Conservation (phyloP, 1,140 invertebrate genomes). For the Drosophila navojoa region DNA sequence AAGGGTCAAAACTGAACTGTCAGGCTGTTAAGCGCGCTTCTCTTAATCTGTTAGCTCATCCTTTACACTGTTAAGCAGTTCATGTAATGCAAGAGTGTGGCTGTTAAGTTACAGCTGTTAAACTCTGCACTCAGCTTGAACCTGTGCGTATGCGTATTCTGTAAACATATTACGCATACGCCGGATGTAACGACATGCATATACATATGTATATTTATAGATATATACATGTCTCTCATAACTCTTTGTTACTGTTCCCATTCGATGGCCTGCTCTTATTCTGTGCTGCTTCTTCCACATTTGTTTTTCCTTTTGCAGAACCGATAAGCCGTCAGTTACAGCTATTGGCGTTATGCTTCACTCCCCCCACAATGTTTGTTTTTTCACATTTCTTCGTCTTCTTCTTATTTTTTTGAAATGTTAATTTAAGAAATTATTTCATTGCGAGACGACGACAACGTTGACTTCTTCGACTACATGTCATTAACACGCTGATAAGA, state of each 20-base stretch:
- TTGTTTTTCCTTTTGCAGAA: constrained; percentile 22
- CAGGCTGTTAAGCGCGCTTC: neutral
- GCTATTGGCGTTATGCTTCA: constrained; percentile 1
- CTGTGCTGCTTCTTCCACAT: neutral
- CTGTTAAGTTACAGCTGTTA: neutral
- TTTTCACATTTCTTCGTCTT: constrained; percentile 6
- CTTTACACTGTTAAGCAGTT: neutral
- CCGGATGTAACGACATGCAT: constrained; percentile 27
- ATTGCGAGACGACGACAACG: constrained; percentile 52
- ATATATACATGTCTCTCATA: constrained; percentile 1
- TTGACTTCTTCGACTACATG: constrained; percentile 58
- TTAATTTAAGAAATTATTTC: constrained; percentile 81
- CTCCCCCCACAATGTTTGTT: neutral
- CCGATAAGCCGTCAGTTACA: constrained; percentile 19
- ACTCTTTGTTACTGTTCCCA: constrained; percentile 52
- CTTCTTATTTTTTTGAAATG: constrained; percentile 33
- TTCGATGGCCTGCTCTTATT: constrained; percentile 37
- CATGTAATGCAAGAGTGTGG: neutral
- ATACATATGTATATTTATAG: neutral
- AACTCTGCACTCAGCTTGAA: neutral
- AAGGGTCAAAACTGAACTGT: neutral
- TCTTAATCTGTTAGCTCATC: neutral
- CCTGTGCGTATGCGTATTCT: constrained; percentile 52
- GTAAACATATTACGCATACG: constrained; percentile 47
- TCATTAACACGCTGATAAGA: constrained; percentile 76